Evolutionary conservation across 2,797 vertebrate genomes (phyloP).

Genomic region (Spheniscus humboldti): DNA sequence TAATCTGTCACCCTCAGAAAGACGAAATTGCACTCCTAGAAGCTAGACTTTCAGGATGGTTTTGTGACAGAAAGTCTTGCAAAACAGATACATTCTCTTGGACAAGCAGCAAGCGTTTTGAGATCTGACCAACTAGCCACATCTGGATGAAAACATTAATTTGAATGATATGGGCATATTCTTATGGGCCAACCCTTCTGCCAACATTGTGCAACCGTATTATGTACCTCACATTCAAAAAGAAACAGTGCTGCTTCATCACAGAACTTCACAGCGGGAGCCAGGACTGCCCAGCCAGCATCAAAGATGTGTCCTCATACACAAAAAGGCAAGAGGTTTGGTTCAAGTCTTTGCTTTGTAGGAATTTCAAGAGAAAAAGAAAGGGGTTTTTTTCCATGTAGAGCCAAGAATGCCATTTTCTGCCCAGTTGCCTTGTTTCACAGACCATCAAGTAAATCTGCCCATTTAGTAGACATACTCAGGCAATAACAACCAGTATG

Average conservation of each 20-base stretch:
- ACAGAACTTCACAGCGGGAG: not conserved
- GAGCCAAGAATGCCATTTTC: not conserved
- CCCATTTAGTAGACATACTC: not conserved
- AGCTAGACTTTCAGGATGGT: not conserved
- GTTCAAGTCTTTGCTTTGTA: not conserved
- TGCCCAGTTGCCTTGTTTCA: slow-evolving; percentile 2
- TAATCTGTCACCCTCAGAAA: not conserved
- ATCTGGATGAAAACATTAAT: not conserved
- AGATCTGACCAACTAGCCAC: not conserved
- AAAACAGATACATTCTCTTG: not conserved
- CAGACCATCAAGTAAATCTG: not conserved
- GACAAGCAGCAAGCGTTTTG: not conserved
- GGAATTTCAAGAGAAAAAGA: not conserved
- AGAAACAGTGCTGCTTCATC: not conserved
- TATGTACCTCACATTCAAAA: not conserved
- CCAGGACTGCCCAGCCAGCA: not conserved
- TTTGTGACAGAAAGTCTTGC: not conserved
- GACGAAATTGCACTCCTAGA: not conserved
- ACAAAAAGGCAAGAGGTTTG: not conserved
- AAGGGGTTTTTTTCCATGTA: not conserved
- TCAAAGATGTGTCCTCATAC: not conserved
- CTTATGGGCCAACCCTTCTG: not conserved
- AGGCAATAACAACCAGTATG: not conserved
- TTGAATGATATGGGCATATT: not conserved
- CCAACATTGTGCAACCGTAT: not conserved